phyloP scores from a whole-genome alignment of 2,888 invertebrate species.

The Polietes domitor region DNA sequence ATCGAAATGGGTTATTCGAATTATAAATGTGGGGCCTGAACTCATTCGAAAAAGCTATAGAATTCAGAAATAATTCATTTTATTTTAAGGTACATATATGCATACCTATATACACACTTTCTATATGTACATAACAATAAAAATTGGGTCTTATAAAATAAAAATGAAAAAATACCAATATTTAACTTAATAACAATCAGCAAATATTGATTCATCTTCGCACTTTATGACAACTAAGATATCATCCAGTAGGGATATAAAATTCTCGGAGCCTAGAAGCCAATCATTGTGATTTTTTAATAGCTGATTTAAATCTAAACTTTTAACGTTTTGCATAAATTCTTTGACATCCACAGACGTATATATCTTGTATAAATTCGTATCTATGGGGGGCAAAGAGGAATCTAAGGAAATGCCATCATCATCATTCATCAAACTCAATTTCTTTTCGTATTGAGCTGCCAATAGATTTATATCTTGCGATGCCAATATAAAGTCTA shows the following conservation, averaged over 20 bases:
- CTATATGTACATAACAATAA: too few species aligned
- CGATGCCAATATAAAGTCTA: conserved; percentile 74
- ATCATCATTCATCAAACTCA: conserved; percentile 73
- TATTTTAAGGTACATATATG: too few species aligned
- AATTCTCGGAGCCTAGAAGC: conserved; percentile 85
- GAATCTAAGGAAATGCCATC: neutral
- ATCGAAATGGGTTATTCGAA: too few species aligned
- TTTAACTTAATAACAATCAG: conserved; percentile 75
- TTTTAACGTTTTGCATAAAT: conserved; percentile 83
- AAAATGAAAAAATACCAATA: neutral
- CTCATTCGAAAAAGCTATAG: too few species aligned
- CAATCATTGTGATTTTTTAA: conserved; percentile 85
- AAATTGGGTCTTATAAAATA: too few species aligned
- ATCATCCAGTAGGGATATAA: conserved; percentile 88
- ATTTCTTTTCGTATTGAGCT: conserved; percentile 83
- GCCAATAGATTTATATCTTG: conserved; percentile 76
- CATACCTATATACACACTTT: too few species aligned
- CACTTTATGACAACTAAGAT: conserved; percentile 80
- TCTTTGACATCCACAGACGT: conserved; percentile 82
- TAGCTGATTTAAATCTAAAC: conserved; percentile 84
- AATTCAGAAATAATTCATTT: too few species aligned
- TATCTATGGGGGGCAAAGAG: conserved; percentile 68
- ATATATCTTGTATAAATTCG: conserved; percentile 75
- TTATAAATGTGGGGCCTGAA: too few species aligned
- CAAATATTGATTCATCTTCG: conserved; percentile 71